Evolutionary conservation across 2,888 invertebrate species (phyloP).

Genomic region (Brachyptera risi): DNA sequence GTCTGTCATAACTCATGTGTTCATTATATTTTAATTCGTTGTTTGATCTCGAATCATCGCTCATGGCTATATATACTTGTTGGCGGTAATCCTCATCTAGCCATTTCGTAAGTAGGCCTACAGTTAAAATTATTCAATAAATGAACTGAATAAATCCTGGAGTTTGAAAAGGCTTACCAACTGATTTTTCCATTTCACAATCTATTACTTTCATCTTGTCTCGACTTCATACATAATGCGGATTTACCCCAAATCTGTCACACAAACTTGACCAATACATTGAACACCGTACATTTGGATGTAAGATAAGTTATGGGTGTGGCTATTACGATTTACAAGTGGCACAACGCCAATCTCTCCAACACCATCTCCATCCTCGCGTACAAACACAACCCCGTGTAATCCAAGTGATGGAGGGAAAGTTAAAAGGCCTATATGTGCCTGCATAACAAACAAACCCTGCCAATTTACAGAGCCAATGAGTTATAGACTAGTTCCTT

Average conservation of each 20-base stretch:
- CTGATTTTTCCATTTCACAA: too few relatives aligned
- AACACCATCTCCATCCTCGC: background rate
- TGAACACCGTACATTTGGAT: background rate
- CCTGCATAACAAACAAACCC: slow-evolving; percentile 1
- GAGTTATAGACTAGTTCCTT: slow-evolving; percentile 4
- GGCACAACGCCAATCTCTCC: slow-evolving; percentile 8
- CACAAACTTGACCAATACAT: slow-evolving; percentile 18
- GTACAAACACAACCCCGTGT: background rate
- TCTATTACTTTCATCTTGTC: slow-evolving; percentile 1
- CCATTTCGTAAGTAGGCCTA: too few relatives aligned
- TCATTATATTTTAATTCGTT: too few relatives aligned
- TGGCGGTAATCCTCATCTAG: too few relatives aligned
- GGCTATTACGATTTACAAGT: slow-evolving; percentile 10
- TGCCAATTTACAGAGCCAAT: background rate
- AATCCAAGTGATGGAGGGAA: background rate
- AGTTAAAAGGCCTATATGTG: background rate
- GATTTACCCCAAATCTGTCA: slow-evolving; percentile 25
- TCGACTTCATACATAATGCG: background rate
- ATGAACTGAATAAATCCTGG: too few relatives aligned
- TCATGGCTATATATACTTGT: too few relatives aligned
- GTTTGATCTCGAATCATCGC: too few relatives aligned
- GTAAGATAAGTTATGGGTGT: slow-evolving; percentile 6
- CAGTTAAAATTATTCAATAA: too few relatives aligned
- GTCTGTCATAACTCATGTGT: too few relatives aligned
- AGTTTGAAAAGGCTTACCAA: too few relatives aligned